Evolutionary conservation across 2,797 vertebrate species (phyloP).

Genomic region (Manis pentadactyla): DNA sequence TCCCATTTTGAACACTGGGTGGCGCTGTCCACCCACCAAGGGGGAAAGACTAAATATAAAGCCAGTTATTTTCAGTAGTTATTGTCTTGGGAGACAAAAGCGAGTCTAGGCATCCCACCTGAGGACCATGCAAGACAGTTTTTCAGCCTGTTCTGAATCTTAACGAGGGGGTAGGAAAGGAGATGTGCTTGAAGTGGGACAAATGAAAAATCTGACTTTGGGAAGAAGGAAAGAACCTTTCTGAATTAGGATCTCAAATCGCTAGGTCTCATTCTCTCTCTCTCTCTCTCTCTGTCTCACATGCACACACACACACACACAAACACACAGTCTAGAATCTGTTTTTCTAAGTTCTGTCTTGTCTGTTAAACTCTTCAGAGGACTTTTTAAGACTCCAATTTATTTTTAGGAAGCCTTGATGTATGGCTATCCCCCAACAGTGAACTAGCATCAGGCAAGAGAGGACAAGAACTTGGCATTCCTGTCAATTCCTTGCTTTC

Average conservation of each 20-base stretch:
- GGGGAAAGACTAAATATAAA: neutral
- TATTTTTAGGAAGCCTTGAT: too few species aligned
- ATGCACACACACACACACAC: neutral
- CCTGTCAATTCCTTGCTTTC: too few species aligned
- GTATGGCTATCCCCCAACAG: too few species aligned
- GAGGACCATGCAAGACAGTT: neutral
- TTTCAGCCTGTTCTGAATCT: neutral
- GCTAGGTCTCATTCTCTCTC: neutral
- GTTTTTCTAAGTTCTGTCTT: neutral
- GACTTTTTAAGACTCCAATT: too few species aligned
- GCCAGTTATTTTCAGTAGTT: neutral
- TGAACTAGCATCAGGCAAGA: too few species aligned
- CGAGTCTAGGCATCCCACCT: neutral
- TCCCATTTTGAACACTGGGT: neutral
- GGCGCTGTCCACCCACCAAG: neutral
- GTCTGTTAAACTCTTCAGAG: neutral
- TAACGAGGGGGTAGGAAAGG: neutral
- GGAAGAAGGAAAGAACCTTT: neutral
- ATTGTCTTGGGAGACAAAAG: neutral
- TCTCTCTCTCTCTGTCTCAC: too few species aligned
- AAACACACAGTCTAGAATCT: neutral
- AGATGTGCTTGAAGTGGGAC: neutral
- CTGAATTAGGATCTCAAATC: neutral
- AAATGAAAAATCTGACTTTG: neutral
- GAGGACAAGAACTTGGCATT: too few species aligned